Conservation (phyloP, 2,888 invertebrate species). For the Acrobasis suavella region DNA sequence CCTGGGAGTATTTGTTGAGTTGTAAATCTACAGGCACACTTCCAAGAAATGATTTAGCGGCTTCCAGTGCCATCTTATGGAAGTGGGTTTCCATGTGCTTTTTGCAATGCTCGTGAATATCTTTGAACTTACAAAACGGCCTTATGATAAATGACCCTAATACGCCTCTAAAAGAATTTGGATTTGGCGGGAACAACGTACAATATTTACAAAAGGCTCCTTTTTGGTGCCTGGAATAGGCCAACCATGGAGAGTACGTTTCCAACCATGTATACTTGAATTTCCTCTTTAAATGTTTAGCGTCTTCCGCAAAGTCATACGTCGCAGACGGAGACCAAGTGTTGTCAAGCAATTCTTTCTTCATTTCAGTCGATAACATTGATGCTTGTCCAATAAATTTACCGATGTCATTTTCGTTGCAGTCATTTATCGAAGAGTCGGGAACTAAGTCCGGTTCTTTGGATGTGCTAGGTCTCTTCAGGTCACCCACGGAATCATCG, state of each 20-base stretch:
- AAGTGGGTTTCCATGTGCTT: constrained; percentile 24
- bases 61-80: not conserved
- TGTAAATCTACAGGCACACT: constrained; percentile 25
- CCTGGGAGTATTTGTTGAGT: constrained; percentile 18
- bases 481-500: constrained; percentile 23
- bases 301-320: constrained; percentile 25
- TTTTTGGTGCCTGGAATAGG: constrained; percentile 27
- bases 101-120: constrained; percentile 23
- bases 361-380: constrained; percentile 23
- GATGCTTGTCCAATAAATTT: constrained; percentile 23
- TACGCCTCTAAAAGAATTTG: constrained; percentile 21
- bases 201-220: constrained; percentile 29
- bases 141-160: constrained; percentile 31
- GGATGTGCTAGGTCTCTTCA: constrained; percentile 21
- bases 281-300: constrained; percentile 22
- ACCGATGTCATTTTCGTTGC: constrained; percentile 20
- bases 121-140: constrained; percentile 34
- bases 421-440: constrained; percentile 9
- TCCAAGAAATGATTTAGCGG: constrained; percentile 24
- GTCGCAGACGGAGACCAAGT: constrained; percentile 21
- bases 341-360: constrained; percentile 21
- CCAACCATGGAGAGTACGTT: constrained; percentile 25
- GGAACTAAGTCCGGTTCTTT: constrained; percentile 23
- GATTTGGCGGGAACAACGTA: constrained; percentile 25
- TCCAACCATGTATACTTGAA: constrained; percentile 15